These are phyloP conservation scores for Nycteola revayana DNA, from an alignment of 2,888 invertebrate genomes.

Conservation along the genomic window DNA sequence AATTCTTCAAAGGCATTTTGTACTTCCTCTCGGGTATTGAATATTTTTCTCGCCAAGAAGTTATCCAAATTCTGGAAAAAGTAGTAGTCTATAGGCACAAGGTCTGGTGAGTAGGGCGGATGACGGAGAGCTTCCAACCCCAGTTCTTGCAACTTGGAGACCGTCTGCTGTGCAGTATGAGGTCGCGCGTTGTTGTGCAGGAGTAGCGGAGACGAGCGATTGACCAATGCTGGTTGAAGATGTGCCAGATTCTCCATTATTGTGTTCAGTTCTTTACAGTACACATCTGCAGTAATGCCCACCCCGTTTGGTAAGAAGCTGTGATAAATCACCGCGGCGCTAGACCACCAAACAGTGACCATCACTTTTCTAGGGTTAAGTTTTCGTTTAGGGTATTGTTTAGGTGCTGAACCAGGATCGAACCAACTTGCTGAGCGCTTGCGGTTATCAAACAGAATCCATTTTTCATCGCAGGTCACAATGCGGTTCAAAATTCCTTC, in stretches of 20 bases:
- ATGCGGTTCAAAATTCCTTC: slow-evolving; percentile 2
- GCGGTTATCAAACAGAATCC: slow-evolving; percentile 8
- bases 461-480: slow-evolving; percentile 7
- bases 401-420: slow-evolving; percentile 4
- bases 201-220: slow-evolving; percentile 10
- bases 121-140: slow-evolving; percentile 8
- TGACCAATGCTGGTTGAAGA: slow-evolving; percentile 7
- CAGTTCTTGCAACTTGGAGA: slow-evolving; percentile 4
- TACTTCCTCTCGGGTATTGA: slow-evolving; percentile 9
- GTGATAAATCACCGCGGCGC: slow-evolving; percentile 25
- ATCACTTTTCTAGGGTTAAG: slow-evolving; percentile 18
- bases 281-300: slow-evolving; percentile 23
- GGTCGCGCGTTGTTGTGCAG: slow-evolving; percentile 9
- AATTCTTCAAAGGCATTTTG: slow-evolving; percentile 8
- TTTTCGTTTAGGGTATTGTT: slow-evolving; percentile 14
- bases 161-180: slow-evolving; percentile 14
- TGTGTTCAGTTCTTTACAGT: slow-evolving; percentile 14
- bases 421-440: slow-evolving; percentile 10
- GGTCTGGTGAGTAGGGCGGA: slow-evolving; percentile 5
- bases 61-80: slow-evolving; percentile 15
- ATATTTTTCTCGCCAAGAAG: slow-evolving; percentile 11
- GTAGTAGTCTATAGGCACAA: slow-evolving; percentile 12
- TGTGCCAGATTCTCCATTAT: too few relatives aligned
- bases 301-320: slow-evolving; percentile 26
- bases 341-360: slow-evolving; percentile 10